Conservation (phyloP, 92 coral and sea anemone species). For the Zoanthus solanderi region DNA sequence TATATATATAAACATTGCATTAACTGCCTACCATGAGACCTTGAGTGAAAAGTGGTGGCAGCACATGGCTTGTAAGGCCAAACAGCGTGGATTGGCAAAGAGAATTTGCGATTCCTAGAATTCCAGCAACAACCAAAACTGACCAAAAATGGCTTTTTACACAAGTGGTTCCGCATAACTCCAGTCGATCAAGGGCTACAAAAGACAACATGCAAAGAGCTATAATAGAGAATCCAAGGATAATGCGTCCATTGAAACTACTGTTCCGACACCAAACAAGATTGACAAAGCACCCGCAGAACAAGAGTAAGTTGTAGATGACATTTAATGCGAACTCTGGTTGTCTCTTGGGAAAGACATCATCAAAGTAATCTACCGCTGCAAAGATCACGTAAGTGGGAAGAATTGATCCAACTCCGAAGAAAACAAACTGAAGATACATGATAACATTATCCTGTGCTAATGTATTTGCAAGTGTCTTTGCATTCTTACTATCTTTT, state of each 20-base stretch:
- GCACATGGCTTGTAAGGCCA: conserved; percentile 88
- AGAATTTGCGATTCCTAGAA: conserved; percentile 86
- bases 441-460: conserved; percentile 72
- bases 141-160: conserved; percentile 86
- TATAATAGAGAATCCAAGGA: conserved; percentile 78
- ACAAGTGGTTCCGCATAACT: conserved; percentile 85
- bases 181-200: conserved; percentile 80
- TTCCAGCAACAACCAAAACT: conserved; percentile 78
- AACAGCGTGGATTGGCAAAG: conserved; percentile 92
- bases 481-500: conserved; percentile 63
- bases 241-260: conserved; percentile 86
- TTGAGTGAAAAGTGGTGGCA: conserved; percentile 90
- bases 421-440: conserved; percentile 91
- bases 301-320: conserved; percentile 83
- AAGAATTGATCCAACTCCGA: conserved; percentile 87
- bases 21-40: conserved; percentile 84
- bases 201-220: conserved; percentile 82
- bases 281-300: conserved; percentile 88
- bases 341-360: conserved; percentile 82
- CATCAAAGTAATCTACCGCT: conserved; percentile 90
- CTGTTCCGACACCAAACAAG: conserved; percentile 91
- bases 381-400: conserved; percentile 89
- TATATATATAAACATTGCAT: background rate
- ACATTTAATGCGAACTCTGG: conserved; percentile 90
- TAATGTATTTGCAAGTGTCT: conserved; percentile 76